A percentile compares a stretch with the other conserved stretches of the same genome.
Evolutionary conservation across 2,113 vertebrate species (phyloP).

Genomic region (Ictalurus punctatus): DNA sequence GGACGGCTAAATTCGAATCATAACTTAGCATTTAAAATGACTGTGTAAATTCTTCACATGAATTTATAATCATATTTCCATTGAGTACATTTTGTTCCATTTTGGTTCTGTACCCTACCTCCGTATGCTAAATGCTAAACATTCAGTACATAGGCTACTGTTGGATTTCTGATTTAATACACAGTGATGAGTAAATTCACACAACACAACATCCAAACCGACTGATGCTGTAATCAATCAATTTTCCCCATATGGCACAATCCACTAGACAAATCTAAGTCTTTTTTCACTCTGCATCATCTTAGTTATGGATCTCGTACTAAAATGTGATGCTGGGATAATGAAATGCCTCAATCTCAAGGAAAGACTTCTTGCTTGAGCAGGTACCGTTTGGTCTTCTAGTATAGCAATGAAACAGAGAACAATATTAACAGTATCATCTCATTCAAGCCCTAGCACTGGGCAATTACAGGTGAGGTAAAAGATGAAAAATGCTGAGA

Average conservation of each 20-base stretch:
- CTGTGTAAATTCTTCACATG: neutral
- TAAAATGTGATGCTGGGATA: neutral
- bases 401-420: slow-evolving; percentile 49
- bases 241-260: neutral
- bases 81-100: neutral
- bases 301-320: neutral
- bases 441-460: slow-evolving; percentile 25
- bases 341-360: slow-evolving; percentile 12
- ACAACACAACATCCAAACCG: neutral
- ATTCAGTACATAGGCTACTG: slow-evolving; percentile 21
- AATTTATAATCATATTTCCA: neutral
- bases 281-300: neutral
- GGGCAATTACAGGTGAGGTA: slow-evolving; percentile 15
- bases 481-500: slow-evolving; percentile 35
- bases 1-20: neutral
- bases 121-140: neutral
- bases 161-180: slow-evolving; percentile 17
- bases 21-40: neutral
- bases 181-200: slow-evolving; percentile 13
- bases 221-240: neutral
- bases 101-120: neutral
- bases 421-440: slow-evolving; percentile 44
- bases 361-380: slow-evolving; percentile 13
- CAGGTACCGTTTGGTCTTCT: slow-evolving; percentile 49
- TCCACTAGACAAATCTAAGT: neutral